Evolutionary conservation across 1,140 invertebrate species (phyloP), one percentile per base, ranked within the genome.

Genomic region (Formica exsecta): DNA sequence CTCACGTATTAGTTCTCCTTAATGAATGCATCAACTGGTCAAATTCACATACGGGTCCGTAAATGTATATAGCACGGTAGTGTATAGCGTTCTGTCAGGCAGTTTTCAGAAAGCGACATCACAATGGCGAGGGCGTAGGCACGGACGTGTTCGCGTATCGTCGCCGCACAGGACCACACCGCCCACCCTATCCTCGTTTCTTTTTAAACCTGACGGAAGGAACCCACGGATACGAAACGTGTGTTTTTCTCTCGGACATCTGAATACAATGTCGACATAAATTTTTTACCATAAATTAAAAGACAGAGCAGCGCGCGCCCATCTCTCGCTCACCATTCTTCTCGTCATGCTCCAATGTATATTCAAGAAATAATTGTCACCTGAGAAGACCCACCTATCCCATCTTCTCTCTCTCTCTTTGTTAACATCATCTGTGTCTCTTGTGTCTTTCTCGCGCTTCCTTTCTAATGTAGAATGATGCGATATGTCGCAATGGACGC

Each of bases 281-380:
- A 92, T 92, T 92, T 90, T 91, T 92, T 86, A 90, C 77, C 89
- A 92, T 92, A 92, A 92, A 91, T 89, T 92, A 92, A 92, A 87
- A 91, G 86, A 81, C 87, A 80, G 84, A 65, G 44, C 85, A 71
- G n/a, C 68, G 79, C 32, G 32, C 75, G 59, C 73, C 71, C 66
- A 44, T 77, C 85, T 75, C 51, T 57, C 48, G 11, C 8, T 41
- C 29, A 9, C 41, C 25, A 8, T 68, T 11, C 57, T 41, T 54
- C 75, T 66, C 68, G 57, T 65, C 84, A 13, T 79, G 62, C 76
- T 62, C 73, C 85, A 70, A 73, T 70, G 76, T 84, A 74, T 88
- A 89, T 89, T 92, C 86, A 76, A 91, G 89, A 92, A 92, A 92
- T 92, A 92, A 92, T 92, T 92, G 91, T 92, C 90, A 92, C 91